phyloP scores from a whole-genome alignment of 2,888 invertebrate genomes.

The Ptycholaimellus sp. region DNA sequence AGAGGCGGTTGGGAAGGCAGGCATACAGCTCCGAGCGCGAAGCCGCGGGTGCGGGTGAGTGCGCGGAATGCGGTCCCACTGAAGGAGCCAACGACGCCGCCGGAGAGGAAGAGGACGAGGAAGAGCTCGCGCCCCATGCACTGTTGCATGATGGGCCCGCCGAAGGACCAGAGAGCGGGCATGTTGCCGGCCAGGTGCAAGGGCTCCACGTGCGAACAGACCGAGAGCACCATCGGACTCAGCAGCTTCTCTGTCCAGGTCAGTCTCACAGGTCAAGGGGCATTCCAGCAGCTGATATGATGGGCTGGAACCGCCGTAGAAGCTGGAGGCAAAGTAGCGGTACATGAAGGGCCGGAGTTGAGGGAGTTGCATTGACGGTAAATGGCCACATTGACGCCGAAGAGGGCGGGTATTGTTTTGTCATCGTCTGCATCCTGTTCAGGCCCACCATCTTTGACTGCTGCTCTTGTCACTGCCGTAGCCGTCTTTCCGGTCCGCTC shows the following conservation, averaged over 20 bases:
- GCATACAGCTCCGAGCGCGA: slow-evolving; percentile 69
- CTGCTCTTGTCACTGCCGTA: too few relatives aligned
- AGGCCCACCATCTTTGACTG: too few relatives aligned
- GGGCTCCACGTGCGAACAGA: slow-evolving; percentile 68
- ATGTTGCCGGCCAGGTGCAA: slow-evolving; percentile 75
- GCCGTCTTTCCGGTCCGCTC: too few relatives aligned
- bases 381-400: slow-evolving; percentile 11
- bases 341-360: slow-evolving; percentile 14
- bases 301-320: neutral
- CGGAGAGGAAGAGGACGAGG: slow-evolving; percentile 60
- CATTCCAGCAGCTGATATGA: neutral
- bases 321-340: slow-evolving; percentile 20
- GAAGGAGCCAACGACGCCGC: slow-evolving; percentile 46
- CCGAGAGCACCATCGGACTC: slow-evolving; percentile 76
- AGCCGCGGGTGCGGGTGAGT: slow-evolving; percentile 41
- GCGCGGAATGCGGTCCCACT: slow-evolving; percentile 58
- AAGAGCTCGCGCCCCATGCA: slow-evolving; percentile 37
- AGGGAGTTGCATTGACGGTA: slow-evolving; percentile 12
- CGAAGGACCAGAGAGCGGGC: slow-evolving; percentile 75
- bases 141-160: slow-evolving; percentile 25
- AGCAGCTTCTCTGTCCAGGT: too few relatives aligned
- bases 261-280: too few relatives aligned
- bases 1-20: neutral
- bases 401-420: too few relatives aligned
- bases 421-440: too few relatives aligned